phyloP scores from a whole-genome alignment of 2,797 vertebrate genomes.

The Helicolenus hilgendorfi region DNA sequence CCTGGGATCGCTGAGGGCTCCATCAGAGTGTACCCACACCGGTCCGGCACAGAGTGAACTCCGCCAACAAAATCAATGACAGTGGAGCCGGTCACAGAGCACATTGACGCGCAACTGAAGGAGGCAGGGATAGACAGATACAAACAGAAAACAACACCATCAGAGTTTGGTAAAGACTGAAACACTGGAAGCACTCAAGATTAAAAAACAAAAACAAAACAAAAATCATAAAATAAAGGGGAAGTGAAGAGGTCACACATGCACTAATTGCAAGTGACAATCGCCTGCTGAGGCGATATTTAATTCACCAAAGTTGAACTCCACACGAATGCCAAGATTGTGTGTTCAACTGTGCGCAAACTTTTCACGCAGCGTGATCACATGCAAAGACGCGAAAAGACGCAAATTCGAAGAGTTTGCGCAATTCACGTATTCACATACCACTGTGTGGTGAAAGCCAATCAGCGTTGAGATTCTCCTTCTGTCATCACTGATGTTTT shows the following conservation, averaged over 20 bases:
- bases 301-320: too few species aligned
- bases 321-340: too few species aligned
- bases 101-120: constrained; percentile 41
- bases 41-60: constrained; percentile 23
- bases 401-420: too few species aligned
- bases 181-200: background rate
- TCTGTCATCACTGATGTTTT: background rate
- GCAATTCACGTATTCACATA: too few species aligned
- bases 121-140: background rate
- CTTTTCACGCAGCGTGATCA: too few species aligned
- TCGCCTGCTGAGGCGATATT: background rate
- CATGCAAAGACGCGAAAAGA: too few species aligned
- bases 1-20: background rate
- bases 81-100: constrained; percentile 33
- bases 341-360: too few species aligned
- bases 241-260: too few species aligned
- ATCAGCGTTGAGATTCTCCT: too few species aligned
- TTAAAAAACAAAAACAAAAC: background rate
- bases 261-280: background rate
- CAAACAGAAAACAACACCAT: background rate
- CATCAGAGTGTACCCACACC: constrained; percentile 54
- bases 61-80: constrained; percentile 31
- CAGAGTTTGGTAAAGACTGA: background rate
- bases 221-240: background rate
- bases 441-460: too few species aligned